phyloP scores from a whole-genome alignment of 2,797 vertebrate genomes.

The Tachyglossus aculeatus region DNA sequence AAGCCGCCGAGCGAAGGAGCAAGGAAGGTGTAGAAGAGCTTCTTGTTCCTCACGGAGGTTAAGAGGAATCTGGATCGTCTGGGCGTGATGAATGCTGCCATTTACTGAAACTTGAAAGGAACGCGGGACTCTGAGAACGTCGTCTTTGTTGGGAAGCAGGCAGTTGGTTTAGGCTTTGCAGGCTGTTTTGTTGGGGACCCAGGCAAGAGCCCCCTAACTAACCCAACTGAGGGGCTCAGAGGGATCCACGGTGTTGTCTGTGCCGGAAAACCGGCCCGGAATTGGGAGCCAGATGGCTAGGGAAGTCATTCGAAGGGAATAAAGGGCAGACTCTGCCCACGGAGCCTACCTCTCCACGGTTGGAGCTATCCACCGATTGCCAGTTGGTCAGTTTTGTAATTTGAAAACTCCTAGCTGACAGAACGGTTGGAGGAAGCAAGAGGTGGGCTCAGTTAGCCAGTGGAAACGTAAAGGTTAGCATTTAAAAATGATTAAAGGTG shows the following conservation, averaged over 20 bases:
- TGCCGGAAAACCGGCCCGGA: neutral
- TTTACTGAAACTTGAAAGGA: conserved; percentile 22
- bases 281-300: too few relatives aligned
- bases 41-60: conserved; percentile 28
- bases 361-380: neutral
- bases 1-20: neutral
- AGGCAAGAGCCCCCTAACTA: too few relatives aligned
- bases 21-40: conserved; percentile 5
- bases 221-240: too few relatives aligned
- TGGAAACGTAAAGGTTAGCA: neutral
- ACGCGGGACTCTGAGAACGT: neutral
- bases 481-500: too few relatives aligned
- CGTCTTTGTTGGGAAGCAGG: conserved; percentile 20
- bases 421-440: neutral
- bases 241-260: neutral
- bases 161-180: conserved; percentile 21
- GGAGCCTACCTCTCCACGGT: neutral
- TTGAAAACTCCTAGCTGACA: neutral
- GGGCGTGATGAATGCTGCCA: conserved; percentile 44
- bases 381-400: neutral
- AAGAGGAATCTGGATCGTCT: conserved; percentile 24
- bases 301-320: neutral
- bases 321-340: neutral
- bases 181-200: too few relatives aligned
- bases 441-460: neutral